Percentiles rank a stretch among this genome's conserved stretches.
Conservation (phyloP, 2,113 vertebrate genomes). For the Myrmophylax atrothorax region DNA sequence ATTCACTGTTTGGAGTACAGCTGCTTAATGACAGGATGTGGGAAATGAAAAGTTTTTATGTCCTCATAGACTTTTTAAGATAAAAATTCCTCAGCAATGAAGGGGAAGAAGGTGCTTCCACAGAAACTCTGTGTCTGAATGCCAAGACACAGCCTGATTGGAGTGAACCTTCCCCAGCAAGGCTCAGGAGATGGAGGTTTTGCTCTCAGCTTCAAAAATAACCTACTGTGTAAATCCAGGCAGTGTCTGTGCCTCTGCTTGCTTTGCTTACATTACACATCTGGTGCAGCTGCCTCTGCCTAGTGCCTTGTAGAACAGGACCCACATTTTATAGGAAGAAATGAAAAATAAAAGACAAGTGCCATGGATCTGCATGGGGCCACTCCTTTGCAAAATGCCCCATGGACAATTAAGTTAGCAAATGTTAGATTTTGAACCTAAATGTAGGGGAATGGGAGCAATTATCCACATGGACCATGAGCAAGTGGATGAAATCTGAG, state of each 20-base stretch:
- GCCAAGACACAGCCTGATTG: neutral
- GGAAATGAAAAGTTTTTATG: slow-evolving; percentile 36
- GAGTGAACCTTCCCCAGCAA: neutral
- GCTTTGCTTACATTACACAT: neutral
- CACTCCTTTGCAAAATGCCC: neutral
- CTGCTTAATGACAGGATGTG: slow-evolving; percentile 55
- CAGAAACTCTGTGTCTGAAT: neutral
- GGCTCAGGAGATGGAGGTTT: neutral
- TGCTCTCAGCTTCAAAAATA: slow-evolving; percentile 42
- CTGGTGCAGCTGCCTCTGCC: neutral
- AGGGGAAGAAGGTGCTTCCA: neutral
- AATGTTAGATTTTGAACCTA: neutral
- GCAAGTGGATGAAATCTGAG: neutral
- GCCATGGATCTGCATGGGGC: neutral
- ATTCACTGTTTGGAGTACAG: slow-evolving; percentile 52
- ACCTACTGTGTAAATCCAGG: neutral
- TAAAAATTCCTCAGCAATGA: slow-evolving; percentile 29
- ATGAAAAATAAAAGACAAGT: slow-evolving; percentile 2
- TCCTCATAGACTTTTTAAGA: slow-evolving; percentile 42
- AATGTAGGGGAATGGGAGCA: neutral
- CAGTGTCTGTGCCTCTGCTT: neutral
- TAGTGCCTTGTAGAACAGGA: neutral
- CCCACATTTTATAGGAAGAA: neutral
- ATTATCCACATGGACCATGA: neutral
- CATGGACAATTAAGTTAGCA: neutral